Conservation (phyloP, 2,888 invertebrate genomes). For the Calephelis perditalis region DNA sequence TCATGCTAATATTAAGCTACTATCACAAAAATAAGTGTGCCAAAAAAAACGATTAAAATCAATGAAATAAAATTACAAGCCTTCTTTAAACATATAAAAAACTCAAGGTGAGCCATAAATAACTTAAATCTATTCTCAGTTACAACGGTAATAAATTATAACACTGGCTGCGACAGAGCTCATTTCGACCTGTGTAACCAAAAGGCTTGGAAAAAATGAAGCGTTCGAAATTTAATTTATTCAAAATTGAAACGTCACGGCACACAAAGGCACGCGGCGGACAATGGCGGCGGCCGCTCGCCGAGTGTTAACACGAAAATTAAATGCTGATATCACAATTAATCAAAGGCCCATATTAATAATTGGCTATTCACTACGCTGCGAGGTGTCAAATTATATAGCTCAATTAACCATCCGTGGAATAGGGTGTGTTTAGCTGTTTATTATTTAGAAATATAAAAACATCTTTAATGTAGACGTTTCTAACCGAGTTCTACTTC, state of each 20-base stretch:
- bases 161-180: conserved; percentile 53
- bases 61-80: conserved; percentile 14
- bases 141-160: conserved; percentile 69
- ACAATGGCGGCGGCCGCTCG: conserved; percentile 61
- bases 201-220: conserved; percentile 67
- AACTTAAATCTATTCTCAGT: conserved; percentile 54
- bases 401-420: conserved; percentile 73
- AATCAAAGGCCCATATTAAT: conserved; percentile 76
- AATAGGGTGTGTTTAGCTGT: conserved; percentile 62
- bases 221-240: conserved; percentile 79
- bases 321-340: conserved; percentile 79
- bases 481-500: no score
- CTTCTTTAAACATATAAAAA: conserved; percentile 33
- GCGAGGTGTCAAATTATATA: conserved; percentile 77
- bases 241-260: conserved; percentile 78
- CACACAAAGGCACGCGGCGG: conserved; percentile 62
- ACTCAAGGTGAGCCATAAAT: conserved; percentile 45
- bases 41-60: conserved; percentile 14
- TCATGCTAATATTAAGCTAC: background rate
- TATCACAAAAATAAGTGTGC: background rate
- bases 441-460: conserved; percentile 37
- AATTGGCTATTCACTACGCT: conserved; percentile 75
- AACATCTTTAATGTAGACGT: conserved; percentile 7
- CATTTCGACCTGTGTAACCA: conserved; percentile 56
- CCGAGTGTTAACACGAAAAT: conserved; percentile 76